Percentiles rank a stretch among this genome's conserved stretches.
Evolutionary conservation across 2,888 invertebrate species (phyloP).

Genomic region (Campoletis raptor): DNA sequence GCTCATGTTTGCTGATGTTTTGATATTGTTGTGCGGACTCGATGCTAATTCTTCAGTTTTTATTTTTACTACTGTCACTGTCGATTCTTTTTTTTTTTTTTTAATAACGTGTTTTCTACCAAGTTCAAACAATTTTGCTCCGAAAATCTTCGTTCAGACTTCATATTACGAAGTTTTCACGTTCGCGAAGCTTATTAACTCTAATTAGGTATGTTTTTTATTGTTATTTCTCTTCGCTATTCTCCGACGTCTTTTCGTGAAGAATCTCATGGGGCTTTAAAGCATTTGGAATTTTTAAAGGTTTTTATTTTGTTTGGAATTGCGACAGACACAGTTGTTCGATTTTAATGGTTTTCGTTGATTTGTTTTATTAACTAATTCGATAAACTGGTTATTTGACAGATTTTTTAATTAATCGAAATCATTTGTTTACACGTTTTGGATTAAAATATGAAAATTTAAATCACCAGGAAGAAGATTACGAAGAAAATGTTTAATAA

Average conservation of each 20-base stretch:
- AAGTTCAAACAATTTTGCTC: background rate
- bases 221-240: background rate
- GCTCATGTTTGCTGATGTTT: constrained; percentile 46
- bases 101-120: background rate
- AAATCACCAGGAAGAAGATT: background rate
- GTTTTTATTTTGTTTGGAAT: background rate
- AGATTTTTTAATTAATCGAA: background rate
- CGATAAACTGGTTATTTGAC: background rate
- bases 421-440: background rate
- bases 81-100: background rate
- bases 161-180: background rate
- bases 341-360: background rate
- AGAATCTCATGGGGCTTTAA: background rate
- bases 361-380: background rate
- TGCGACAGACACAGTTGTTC: background rate
- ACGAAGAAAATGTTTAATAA: background rate
- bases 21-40: constrained; percentile 39
- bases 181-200: constrained; percentile 5
- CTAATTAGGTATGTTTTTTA: background rate
- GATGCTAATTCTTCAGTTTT: background rate
- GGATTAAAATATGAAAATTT: background rate
- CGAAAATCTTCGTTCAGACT: background rate
- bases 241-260: background rate
- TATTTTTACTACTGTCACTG: background rate
- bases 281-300: background rate